Conservation (phyloP, 1,140 invertebrate species). For the Aleiodes sp. region DNA sequence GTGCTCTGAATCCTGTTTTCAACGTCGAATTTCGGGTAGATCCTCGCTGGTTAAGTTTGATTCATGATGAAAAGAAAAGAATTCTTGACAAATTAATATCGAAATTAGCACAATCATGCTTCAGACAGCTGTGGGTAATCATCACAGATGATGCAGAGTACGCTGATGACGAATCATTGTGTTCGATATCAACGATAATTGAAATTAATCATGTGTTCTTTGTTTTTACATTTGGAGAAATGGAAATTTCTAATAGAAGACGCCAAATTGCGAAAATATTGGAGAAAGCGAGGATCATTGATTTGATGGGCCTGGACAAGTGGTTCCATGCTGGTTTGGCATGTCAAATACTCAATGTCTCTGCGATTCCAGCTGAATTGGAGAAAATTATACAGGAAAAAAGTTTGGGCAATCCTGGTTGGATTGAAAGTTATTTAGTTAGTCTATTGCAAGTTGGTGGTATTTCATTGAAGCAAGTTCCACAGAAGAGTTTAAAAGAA, state of each 20-base stretch:
- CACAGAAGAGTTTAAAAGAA: conserved; percentile 47
- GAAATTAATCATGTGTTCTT: conserved; percentile 50
- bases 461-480: conserved; percentile 59
- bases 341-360: conserved; percentile 71
- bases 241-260: conserved; percentile 39
- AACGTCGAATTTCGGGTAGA: conserved; percentile 65
- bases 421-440: conserved; percentile 72
- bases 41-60: conserved; percentile 46
- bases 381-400: conserved; percentile 71
- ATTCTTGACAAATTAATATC: conserved; percentile 56
- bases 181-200: conserved; percentile 59
- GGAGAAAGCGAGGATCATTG: conserved; percentile 47
- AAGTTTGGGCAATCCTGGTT: conserved; percentile 71
- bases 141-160: conserved; percentile 67
- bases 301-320: conserved; percentile 60
- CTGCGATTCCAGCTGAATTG: conserved; percentile 70
- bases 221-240: conserved; percentile 50
- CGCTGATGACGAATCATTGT: conserved; percentile 68
- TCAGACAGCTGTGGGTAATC: conserved; percentile 65
- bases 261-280: conserved; percentile 39
- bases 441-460: conserved; percentile 68
- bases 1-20: conserved; percentile 67
- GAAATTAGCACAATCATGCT: conserved; percentile 48
- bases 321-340: conserved; percentile 70
- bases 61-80: conserved; percentile 49